Base-by-base conservation (phyloP, 1,140 invertebrate genomes). In the Calycopis cecrops region DNA sequence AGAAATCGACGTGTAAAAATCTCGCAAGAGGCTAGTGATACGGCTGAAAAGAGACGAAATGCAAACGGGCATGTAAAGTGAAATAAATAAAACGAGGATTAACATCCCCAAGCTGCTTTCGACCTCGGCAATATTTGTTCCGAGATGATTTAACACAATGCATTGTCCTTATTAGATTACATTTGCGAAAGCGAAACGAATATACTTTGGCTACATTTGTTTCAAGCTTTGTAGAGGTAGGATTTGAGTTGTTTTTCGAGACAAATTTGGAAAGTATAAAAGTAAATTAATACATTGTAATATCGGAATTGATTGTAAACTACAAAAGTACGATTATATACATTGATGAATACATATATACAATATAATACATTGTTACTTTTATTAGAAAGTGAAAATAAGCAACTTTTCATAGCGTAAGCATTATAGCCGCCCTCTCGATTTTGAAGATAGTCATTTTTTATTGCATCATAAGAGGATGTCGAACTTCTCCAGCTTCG, bases 131-230 rank as follows among this genome's bases (percentile, higher is more conserved):
- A 17, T 16, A 44, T 44, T 12, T 44, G 40, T 44, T 12, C 40
- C 40, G 40, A 44, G 40, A 12, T 44, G 3, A 12, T 18, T 44
- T 16, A 44, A 44, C 40, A 44, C 14, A 44, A 44, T 44, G 40
- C 16, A 28, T 12, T 44, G 40, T 44, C 40, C 40, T 44, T 44
- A 44, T 44, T 12, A 16, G 12, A 44, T 44, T 44, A 44, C 40
- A 44, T 44, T 44, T 44, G 40, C 40, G 40, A 44, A 14, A 44
- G 16, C 16, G 40, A 16, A 44, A 44, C 16, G 40, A 12, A 16
- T 44, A 44, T 44, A 44, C 12, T 44, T 40, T 44, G 40, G 40
- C 16, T 44, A 16, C 40, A 44, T 44, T 44, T 44, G 40, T 44
- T 44, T 44, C 16, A 44, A 44, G 40, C 40, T 44, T 44, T 44